Conservation (phyloP, 2,888 invertebrate species). For the Serrognathus titanus region DNA sequence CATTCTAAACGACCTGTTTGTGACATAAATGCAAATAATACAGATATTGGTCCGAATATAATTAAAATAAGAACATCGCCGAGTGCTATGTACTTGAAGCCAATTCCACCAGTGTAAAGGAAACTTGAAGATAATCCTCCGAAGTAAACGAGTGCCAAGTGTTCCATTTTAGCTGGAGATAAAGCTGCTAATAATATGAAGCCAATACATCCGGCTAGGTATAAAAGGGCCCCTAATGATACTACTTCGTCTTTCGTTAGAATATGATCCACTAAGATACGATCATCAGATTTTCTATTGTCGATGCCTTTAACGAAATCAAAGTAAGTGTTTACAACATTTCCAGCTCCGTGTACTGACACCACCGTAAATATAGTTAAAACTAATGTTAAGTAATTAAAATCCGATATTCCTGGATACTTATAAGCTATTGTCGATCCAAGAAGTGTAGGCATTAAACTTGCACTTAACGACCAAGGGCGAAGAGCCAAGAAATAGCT, state of each 20-base stretch:
- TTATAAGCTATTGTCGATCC: constrained; percentile 89
- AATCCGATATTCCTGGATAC: constrained; percentile 65
- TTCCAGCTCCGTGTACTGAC: constrained; percentile 93
- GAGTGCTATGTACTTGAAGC: constrained; percentile 91
- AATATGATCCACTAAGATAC: constrained; percentile 91
- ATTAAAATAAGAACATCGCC: constrained; percentile 90
- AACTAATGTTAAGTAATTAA: constrained; percentile 75
- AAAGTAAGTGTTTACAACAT: constrained; percentile 94
- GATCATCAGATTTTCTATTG: constrained; percentile 87
- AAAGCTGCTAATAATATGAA: constrained; percentile 50
- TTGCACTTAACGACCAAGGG: constrained; percentile 92
- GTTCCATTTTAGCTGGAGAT: constrained; percentile 92
- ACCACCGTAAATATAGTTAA: constrained; percentile 83
- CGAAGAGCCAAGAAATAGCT: constrained; percentile 85
- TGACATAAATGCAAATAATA: constrained; percentile 88
- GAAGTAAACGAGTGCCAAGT: constrained; percentile 90
- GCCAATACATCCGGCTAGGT: constrained; percentile 73
- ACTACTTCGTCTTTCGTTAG: constrained; percentile 79
- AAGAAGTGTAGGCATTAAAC: constrained; percentile 84
- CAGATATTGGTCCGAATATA: constrained; percentile 91
- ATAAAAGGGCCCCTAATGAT: constrained; percentile 83
- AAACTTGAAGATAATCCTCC: constrained; percentile 93
- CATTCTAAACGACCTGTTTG: constrained; percentile 90
- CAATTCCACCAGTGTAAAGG: constrained; percentile 94
- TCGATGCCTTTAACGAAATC: constrained; percentile 97